Percentiles rank a stretch among this genome's conserved stretches.
phyloP scores from a whole-genome alignment of 2,888 invertebrate species.

The Plagodis pulveraria region DNA sequence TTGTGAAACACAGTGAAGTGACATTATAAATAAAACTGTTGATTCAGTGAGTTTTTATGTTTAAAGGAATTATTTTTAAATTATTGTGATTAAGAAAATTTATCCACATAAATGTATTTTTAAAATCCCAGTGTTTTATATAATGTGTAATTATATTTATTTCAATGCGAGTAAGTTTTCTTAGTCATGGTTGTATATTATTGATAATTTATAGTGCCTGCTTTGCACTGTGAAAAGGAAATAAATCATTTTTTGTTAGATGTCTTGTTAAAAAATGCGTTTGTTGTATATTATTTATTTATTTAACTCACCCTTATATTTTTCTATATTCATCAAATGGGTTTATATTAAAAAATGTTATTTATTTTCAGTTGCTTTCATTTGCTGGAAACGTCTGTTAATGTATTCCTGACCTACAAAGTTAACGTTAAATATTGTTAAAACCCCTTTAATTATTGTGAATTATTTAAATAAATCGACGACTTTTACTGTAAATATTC shows the following conservation, averaged over 20 bases:
- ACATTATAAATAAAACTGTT: constrained; percentile 47
- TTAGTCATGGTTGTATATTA: constrained; percentile 17
- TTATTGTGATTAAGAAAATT: constrained; percentile 41
- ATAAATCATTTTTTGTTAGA: no score
- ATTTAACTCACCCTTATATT: no score
- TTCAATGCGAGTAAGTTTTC: constrained; percentile 23
- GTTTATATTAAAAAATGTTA: neutral
- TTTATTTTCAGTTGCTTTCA: neutral
- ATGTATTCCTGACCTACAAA: neutral
- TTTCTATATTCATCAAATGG: neutral
- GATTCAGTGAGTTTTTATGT: constrained; percentile 49
- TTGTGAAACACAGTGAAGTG: constrained; percentile 51
- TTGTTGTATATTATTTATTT: no score
- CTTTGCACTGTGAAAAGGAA: constrained; percentile 23
- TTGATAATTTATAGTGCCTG: constrained; percentile 30
- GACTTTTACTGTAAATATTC: constrained; percentile 47
- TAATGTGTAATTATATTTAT: constrained; percentile 15
- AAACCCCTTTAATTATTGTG: no score
- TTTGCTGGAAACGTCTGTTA: no score
- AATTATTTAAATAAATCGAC: constrained; percentile 5
- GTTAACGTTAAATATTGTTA: no score
- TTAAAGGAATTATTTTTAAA: constrained; percentile 47
- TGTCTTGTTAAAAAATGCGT: no score
- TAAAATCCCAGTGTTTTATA: constrained; percentile 8
- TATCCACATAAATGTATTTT: constrained; percentile 24